phyloP scores from a whole-genome alignment of 2,888 invertebrate genomes.

The Tenthredo amoena region DNA sequence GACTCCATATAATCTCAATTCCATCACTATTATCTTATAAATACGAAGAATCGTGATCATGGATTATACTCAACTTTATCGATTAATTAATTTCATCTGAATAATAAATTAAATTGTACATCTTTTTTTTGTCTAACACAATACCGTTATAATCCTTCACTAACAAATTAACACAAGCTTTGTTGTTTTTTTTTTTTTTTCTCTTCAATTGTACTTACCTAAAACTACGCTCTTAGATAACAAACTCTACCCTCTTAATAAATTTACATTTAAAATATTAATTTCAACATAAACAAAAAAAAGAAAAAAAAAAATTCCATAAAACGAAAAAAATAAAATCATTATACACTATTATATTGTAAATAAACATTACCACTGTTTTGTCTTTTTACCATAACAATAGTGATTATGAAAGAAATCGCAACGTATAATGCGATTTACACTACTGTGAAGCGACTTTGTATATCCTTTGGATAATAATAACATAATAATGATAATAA shows the following conservation, averaged over 20 bases:
- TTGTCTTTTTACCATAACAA: conserved; percentile 61
- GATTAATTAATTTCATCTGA: neutral
- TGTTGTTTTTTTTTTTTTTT: conserved; percentile 50
- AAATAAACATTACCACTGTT: conserved; percentile 56
- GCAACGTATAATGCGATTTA: conserved; percentile 65
- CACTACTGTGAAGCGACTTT: conserved; percentile 64
- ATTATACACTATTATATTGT: conserved; percentile 42
- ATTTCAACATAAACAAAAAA: neutral
- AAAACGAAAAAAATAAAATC: conserved; percentile 28
- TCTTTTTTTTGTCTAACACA: conserved; percentile 38
- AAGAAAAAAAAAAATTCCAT: neutral
- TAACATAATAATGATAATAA: conserved; percentile 35
- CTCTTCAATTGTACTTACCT: conserved; percentile 57
- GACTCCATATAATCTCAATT: neutral
- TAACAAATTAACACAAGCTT: conserved; percentile 31
- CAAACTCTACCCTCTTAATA: conserved; percentile 25
- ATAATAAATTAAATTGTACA: conserved; percentile 34
- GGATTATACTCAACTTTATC: neutral
- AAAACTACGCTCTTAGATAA: conserved; percentile 58
- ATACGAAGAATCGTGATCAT: neutral
- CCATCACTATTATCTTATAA: neutral
- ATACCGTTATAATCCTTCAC: neutral
- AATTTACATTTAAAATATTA: conserved; percentile 52
- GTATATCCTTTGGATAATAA: conserved; percentile 65
- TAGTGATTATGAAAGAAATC: conserved; percentile 61